Base-by-base conservation (phyloP, 2,113 vertebrate species). In the Haplochromis vanheusdeni region DNA sequence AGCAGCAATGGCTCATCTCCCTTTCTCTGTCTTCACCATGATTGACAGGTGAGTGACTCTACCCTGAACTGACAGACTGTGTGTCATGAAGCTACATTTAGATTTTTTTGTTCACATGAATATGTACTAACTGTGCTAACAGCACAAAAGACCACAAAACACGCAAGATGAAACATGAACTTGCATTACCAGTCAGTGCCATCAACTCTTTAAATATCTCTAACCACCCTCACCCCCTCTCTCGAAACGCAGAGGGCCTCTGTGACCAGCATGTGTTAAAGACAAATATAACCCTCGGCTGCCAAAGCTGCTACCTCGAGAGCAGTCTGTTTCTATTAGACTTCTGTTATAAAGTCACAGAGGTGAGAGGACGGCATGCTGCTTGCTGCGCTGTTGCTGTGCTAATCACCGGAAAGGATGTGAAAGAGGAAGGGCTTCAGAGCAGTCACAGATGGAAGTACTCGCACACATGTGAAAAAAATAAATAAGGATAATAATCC, bases 221-320 rank as follows among this genome's bases (percentile, higher is more conserved):
- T 9, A 7, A 35, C 88, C 83, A 88, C 58, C 86, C 80, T 49
- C 26, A 26, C 87, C 86, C 85, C 82, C 81, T 79, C 47, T 40
- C 33, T 65, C 6, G 35, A 23, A 49, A 77, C 54, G 83, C 91
- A 91, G 89, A 40, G 84, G 89, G 91, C 86, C 89, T 85, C 90
- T n/a, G 26, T 89, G 81, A 89, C 88, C 93, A 84, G 81, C 90
- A 93, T 90, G 92, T 92, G 93, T 89, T 87, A 33, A 90, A 92
- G 94, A 95, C 94, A 94, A 95, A 96, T 95, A 95, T 94, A 96
- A 93, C 89, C 91, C 75, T 47, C 11, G 28, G 79, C 88, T 87
- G 81, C 84, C 86, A 82, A 84, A 86, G 89, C 89, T 85, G 54
- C 89, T 79, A 80, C 87, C 85, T 82, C 47, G 9, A 91, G 84